Percentiles rank a stretch among this genome's conserved stretches.
phyloP scores from a whole-genome alignment of 2,113 vertebrate genomes.

The Parotia lawesii region DNA sequence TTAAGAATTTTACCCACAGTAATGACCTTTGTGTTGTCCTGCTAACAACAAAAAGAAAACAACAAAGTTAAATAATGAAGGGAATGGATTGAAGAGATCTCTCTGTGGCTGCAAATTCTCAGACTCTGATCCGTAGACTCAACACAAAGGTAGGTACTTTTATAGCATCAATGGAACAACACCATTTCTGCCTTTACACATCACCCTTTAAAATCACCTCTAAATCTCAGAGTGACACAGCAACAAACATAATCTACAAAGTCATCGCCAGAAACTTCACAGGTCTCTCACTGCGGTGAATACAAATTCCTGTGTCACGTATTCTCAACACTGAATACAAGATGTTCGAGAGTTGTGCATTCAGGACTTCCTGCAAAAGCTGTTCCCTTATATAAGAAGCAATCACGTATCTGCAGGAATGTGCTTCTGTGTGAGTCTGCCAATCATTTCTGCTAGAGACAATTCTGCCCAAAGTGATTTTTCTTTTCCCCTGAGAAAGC shows the following conservation, averaged over 20 bases:
- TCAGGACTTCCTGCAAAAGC: not conserved
- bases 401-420: not conserved
- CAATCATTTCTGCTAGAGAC: not conserved
- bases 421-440: not conserved
- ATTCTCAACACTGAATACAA: not conserved
- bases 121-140: not conserved
- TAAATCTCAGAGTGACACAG: not conserved
- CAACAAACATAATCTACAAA: not conserved
- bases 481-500: slow-evolving; percentile 11
- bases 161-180: not conserved
- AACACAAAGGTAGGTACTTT: not conserved
- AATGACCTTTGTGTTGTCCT: not conserved
- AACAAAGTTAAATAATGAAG: not conserved
- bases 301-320: not conserved
- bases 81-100: not conserved
- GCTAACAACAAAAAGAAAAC: not conserved
- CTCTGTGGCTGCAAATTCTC: not conserved
- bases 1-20: not conserved
- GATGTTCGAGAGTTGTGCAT: not conserved
- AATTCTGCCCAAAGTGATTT: not conserved
- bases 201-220: not conserved
- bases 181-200: not conserved
- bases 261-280: not conserved
- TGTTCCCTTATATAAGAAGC: not conserved
- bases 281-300: not conserved